phyloP scores from a whole-genome alignment of 2,888 invertebrate genomes.

The Osmoderma eremita region DNA sequence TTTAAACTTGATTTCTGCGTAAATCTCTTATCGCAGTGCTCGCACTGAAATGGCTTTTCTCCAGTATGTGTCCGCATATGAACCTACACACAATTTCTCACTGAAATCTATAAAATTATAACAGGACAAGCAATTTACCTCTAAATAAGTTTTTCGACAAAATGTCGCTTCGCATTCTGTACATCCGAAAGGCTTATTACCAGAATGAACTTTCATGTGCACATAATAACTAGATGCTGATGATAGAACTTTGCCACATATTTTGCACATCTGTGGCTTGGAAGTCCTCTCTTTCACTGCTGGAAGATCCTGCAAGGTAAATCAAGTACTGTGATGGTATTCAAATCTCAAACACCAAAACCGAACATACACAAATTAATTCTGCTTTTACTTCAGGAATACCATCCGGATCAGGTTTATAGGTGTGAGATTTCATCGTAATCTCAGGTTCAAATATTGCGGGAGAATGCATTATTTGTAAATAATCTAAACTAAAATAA shows the following conservation, averaged over 20 bases:
- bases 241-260: slow-evolving; percentile 80
- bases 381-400: slow-evolving; percentile 10
- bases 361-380: not conserved
- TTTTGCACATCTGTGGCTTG: slow-evolving; percentile 80
- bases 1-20: slow-evolving; percentile 85
- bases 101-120: slow-evolving; percentile 13
- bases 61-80: slow-evolving; percentile 85
- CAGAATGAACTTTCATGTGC: slow-evolving; percentile 84
- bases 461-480: slow-evolving; percentile 36
- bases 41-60: slow-evolving; percentile 79
- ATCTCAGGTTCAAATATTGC: slow-evolving; percentile 35
- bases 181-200: slow-evolving; percentile 83
- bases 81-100: slow-evolving; percentile 61
- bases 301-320: slow-evolving; percentile 19
- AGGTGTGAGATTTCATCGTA: slow-evolving; percentile 40
- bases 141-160: slow-evolving; percentile 82
- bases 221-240: slow-evolving; percentile 83
- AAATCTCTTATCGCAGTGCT: slow-evolving; percentile 79
- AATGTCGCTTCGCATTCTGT: slow-evolving; percentile 81
- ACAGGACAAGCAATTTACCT: slow-evolving; percentile 58
- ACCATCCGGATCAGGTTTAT: slow-evolving; percentile 17
- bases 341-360: not conserved
- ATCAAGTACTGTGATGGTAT: not conserved
- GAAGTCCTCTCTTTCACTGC: slow-evolving; percentile 17
- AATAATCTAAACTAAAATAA: slow-evolving; percentile 35